Conservation (phyloP, 2,113 vertebrate genomes). For the Tinamus guttatus region DNA sequence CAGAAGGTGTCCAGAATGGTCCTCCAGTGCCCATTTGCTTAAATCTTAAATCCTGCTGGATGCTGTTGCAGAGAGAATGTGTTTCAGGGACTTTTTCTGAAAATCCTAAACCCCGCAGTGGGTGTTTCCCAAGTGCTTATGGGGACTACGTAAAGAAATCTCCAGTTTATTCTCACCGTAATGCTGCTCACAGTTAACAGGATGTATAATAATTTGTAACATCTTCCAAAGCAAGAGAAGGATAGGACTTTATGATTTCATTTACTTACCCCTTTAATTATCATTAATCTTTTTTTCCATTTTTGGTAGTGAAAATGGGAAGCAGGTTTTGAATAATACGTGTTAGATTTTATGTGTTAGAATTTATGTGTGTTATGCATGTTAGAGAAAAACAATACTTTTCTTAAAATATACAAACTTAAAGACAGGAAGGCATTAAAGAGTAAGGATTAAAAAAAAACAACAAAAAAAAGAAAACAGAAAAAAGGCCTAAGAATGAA, state of each 20-base stretch:
- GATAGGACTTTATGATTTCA: not conserved
- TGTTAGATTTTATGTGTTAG: fast-evolving
- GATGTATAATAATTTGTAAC: not conserved
- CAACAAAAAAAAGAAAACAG: not conserved
- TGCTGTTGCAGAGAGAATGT: not conserved
- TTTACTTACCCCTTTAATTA: not conserved
- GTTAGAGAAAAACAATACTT: not conserved
- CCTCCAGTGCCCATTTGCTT: not conserved
- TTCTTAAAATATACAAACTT: not conserved
- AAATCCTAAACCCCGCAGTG: not conserved
- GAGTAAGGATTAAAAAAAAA: not conserved
- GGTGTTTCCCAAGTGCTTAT: not conserved
- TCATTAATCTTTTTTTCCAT: not conserved
- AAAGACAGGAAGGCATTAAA: not conserved
- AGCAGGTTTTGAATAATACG: not conserved
- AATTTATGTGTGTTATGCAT: not conserved
- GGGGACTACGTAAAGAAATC: not conserved
- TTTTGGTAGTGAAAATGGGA: not conserved
- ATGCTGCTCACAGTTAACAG: not conserved
- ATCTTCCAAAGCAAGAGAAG: not conserved
- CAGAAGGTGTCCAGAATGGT: not conserved
- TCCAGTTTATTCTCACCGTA: not conserved
- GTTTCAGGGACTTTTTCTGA: not conserved
- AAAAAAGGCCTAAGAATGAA: not conserved
- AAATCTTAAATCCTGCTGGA: not conserved